Conservation (phyloP, 2,888 invertebrate genomes). For the Drosophila fungiperda region DNA sequence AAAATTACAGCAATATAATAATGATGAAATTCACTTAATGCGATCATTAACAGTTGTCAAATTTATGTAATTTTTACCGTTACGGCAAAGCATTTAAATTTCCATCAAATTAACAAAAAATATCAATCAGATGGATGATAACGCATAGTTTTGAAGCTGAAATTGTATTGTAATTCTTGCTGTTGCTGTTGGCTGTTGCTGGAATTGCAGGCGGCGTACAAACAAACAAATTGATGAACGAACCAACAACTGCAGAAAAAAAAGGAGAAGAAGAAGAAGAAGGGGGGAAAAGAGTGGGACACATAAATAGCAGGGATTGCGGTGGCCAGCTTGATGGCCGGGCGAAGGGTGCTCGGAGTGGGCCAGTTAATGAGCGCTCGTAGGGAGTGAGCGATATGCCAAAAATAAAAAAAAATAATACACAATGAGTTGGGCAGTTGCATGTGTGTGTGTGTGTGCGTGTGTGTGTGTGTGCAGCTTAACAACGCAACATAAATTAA, state of each 20-base stretch:
- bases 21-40: not conserved
- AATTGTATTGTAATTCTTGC: constrained; percentile 35
- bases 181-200: constrained; percentile 29
- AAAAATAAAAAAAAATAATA: constrained; percentile 16
- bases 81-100: constrained; percentile 24
- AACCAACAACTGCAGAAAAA: not conserved
- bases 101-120: constrained; percentile 31
- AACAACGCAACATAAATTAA: constrained; percentile 75
- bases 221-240: constrained; percentile 38
- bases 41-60: constrained; percentile 33
- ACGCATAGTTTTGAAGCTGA: constrained; percentile 38
- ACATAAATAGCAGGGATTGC: constrained; percentile 30
- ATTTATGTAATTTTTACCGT: not conserved
- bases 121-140: constrained; percentile 37
- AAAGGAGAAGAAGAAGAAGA: not conserved
- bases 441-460: constrained; percentile 16
- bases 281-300: not conserved
- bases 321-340: not conserved
- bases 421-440: constrained; percentile 6
- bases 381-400: constrained; percentile 15
- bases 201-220: constrained; percentile 32
- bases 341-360: constrained; percentile 18
- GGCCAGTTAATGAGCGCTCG: constrained; percentile 49
- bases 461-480: constrained; percentile 47
- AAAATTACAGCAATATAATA: not conserved